A percentile compares a stretch with the other conserved stretches of the same genome.
Evolutionary conservation across 2,888 invertebrate genomes (phyloP).

Genomic region (Sylvicola cinctus): DNA sequence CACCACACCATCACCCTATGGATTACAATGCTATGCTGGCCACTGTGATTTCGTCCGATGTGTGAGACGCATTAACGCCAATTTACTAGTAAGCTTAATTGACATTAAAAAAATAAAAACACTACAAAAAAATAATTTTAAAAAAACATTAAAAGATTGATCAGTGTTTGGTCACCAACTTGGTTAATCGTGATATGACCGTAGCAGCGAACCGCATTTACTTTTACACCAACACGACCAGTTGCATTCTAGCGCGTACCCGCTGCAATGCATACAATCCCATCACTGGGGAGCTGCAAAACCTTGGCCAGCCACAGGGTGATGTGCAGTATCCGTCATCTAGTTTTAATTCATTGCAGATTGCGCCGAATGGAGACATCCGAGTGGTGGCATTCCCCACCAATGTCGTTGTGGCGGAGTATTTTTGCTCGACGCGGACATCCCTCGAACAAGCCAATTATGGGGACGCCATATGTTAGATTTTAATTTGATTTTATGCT

Average conservation of each 20-base stretch:
- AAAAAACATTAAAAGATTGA: conserved; percentile 10
- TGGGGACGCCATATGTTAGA: conserved; percentile 4
- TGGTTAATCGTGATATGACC: conserved; percentile 10
- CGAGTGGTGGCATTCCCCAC: conserved; percentile 32
- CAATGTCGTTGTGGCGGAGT: conserved; percentile 28
- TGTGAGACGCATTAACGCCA: conserved; percentile 32
- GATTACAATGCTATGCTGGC: conserved; percentile 29
- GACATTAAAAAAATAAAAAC: neutral
- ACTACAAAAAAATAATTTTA: neutral
- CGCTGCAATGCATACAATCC: conserved; percentile 41
- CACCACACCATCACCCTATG: conserved; percentile 8
- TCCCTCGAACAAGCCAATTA: conserved; percentile 29
- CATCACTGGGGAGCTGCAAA: conserved; percentile 40
- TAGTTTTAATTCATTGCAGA: conserved; percentile 21
- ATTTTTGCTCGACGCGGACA: conserved; percentile 31
- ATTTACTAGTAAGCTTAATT: conserved; percentile 28
- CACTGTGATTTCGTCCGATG: conserved; percentile 40
- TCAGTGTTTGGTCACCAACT: conserved; percentile 11
- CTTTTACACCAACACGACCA: conserved; percentile 39
- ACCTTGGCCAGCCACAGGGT: neutral
- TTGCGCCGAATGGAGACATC: conserved; percentile 32
- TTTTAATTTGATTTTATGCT: too few species aligned
- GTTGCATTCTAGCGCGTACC: conserved; percentile 39
- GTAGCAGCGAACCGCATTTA: conserved; percentile 10
- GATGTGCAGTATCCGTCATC: too few species aligned